A percentile compares a stretch with the other conserved stretches of the same genome.
Evolutionary conservation across 2,888 invertebrate genomes (phyloP).

Genomic region (Apamea epomidion): DNA sequence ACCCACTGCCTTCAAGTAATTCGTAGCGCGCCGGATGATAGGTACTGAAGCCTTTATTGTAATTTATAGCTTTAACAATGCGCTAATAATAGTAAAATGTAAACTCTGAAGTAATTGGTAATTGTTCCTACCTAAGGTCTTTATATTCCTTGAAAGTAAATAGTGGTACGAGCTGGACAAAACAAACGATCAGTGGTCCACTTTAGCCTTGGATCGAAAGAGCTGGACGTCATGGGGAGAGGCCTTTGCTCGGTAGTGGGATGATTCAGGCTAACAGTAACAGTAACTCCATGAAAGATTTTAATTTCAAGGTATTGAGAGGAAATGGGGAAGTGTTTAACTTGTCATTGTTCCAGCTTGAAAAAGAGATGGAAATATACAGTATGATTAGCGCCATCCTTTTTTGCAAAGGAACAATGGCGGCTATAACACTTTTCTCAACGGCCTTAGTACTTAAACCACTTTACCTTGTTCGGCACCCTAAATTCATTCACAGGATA

Average conservation of each 20-base stretch:
- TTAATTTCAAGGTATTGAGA: not conserved
- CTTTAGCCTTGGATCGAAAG: too few relatives aligned
- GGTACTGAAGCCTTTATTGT: slow-evolving; percentile 27
- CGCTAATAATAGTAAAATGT: not conserved
- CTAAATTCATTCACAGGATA: too few relatives aligned
- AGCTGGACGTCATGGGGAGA: too few relatives aligned
- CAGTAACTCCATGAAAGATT: not conserved
- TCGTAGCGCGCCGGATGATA: slow-evolving; percentile 30
- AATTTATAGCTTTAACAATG: not conserved
- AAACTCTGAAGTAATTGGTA: not conserved
- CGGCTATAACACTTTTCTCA: not conserved
- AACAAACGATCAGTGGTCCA: too few relatives aligned
- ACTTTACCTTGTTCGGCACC: not conserved
- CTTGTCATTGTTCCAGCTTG: not conserved
- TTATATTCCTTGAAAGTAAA: not conserved
- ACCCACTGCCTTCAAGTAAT: slow-evolving; percentile 35
- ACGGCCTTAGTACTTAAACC: not conserved
- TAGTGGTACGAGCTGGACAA: not conserved
- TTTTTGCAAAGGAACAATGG: not conserved
- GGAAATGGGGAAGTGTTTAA: not conserved
- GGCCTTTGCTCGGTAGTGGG: too few relatives aligned
- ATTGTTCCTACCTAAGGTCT: not conserved
- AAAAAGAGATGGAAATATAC: not conserved
- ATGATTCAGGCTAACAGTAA: too few relatives aligned
- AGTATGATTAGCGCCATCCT: not conserved